Evolutionary conservation across 2,797 vertebrate species (phyloP).

Genomic region (Peromyscus eremicus): DNA sequence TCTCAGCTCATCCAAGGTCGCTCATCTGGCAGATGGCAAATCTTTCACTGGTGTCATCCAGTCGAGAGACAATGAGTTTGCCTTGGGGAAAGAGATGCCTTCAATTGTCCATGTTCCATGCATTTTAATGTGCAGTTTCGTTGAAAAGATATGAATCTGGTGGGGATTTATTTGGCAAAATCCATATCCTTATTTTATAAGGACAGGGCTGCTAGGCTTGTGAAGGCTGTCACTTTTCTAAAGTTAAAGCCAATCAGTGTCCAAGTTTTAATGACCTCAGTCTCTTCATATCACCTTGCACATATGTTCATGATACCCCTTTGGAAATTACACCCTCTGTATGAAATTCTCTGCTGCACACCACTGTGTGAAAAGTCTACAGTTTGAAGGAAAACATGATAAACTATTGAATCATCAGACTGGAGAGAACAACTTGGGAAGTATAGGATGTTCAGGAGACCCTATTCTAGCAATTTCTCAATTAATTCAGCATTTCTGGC

Average conservation of each 20-base stretch:
- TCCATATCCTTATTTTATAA: background rate
- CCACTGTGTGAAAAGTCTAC: background rate
- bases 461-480: background rate
- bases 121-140: constrained; percentile 3
- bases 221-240: background rate
- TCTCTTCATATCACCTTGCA: background rate
- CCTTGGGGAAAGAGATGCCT: constrained; percentile 29
- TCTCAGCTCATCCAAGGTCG: constrained; percentile 3
- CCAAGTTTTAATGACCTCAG: background rate
- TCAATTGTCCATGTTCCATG: background rate
- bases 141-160: background rate
- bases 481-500: background rate
- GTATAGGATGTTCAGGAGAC: background rate
- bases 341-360: background rate
- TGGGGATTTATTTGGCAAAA: background rate
- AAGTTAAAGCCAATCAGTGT: background rate
- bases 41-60: background rate
- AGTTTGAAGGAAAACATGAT: background rate
- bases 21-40: constrained; percentile 24
- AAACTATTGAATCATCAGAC: background rate
- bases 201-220: background rate
- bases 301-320: background rate
- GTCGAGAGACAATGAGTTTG: constrained; percentile 55
- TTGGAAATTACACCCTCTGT: background rate
- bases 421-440: background rate